phyloP scores from a whole-genome alignment of 92 coral and sea anemone genomes.

The Siderastrea siderea region DNA sequence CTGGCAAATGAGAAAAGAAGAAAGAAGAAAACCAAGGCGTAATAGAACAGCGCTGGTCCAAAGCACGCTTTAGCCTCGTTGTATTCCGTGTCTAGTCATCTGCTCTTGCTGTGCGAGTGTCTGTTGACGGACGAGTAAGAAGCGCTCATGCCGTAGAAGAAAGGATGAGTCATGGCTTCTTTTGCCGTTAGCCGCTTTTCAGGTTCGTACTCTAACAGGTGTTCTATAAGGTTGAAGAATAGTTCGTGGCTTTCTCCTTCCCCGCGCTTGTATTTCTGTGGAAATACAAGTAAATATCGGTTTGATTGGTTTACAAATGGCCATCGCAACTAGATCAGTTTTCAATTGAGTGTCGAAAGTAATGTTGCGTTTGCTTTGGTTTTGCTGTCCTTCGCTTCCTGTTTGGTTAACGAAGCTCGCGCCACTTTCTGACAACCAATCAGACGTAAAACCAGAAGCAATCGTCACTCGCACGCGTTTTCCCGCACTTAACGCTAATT shows the following conservation, averaged over 20 bases:
- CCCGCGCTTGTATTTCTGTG: conserved; percentile 85
- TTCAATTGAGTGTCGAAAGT: no score
- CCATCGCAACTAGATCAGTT: background rate
- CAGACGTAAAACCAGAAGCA: no score
- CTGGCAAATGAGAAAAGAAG: conserved; percentile 4
- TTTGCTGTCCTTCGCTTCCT: no score
- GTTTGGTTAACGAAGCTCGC: no score
- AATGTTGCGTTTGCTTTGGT: no score
- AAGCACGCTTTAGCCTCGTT: background rate
- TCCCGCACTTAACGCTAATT: no score
- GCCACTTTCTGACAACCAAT: no score
- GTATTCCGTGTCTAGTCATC: conserved; percentile 75
- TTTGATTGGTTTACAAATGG: background rate
- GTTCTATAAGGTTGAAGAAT: conserved; percentile 91
- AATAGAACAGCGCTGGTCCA: conserved; percentile 5
- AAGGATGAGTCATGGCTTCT: conserved; percentile 94
- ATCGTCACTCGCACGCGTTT: no score
- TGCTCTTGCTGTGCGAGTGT: conserved; percentile 93
- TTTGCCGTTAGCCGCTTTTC: conserved; percentile 84
- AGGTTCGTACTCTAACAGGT: conserved; percentile 90
- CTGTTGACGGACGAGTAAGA: conserved; percentile 56
- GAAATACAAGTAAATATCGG: background rate
- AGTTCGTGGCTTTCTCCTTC: conserved; percentile 84
- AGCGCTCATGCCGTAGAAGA: conserved; percentile 76
- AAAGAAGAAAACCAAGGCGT: conserved; percentile 14